Percentiles rank a stretch among this genome's conserved stretches.
phyloP scores from a whole-genome alignment of 2,888 invertebrate genomes.

The Drosophila colorata region DNA sequence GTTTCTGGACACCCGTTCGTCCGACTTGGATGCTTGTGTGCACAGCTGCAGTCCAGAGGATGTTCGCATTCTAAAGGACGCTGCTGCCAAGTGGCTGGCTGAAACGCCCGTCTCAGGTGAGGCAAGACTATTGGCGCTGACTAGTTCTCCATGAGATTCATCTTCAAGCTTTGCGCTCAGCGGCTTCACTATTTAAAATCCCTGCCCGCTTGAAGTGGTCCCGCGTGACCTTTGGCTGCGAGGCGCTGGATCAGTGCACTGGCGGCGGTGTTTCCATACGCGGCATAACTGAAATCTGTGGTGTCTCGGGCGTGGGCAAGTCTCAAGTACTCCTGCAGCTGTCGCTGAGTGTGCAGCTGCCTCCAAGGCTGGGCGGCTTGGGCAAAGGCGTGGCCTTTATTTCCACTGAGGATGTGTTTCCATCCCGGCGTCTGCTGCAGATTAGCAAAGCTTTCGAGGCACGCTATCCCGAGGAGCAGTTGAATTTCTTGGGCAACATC shows the following conservation, averaged over 20 bases:
- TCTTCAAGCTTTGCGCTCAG: conserved; percentile 27
- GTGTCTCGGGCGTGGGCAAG: conserved; percentile 91
- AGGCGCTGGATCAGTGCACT: conserved; percentile 87
- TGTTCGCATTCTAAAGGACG: conserved; percentile 80
- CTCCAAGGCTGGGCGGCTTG: conserved; percentile 86
- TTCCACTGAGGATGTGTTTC: conserved; percentile 90
- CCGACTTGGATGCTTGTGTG: conserved; percentile 47
- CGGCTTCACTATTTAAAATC: conserved; percentile 61
- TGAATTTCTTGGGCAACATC: conserved; percentile 87
- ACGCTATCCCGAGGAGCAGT: conserved; percentile 77
- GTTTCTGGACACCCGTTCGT: conserved; percentile 65
- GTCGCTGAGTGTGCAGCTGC: conserved; percentile 88
- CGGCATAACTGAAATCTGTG: conserved; percentile 91
- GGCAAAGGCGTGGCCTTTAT: conserved; percentile 88
- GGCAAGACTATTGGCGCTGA: background rate
- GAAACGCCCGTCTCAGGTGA: conserved; percentile 70
- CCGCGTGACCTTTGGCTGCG: conserved; percentile 86
- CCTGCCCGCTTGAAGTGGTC: conserved; percentile 77
- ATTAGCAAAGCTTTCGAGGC: conserved; percentile 84
- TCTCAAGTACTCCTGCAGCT: conserved; percentile 91
- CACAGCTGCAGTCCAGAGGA: conserved; percentile 77
- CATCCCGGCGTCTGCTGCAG: conserved; percentile 89
- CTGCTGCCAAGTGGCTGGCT: conserved; percentile 82
- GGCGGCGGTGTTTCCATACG: conserved; percentile 88
- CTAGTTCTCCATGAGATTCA: background rate